phyloP scores from a whole-genome alignment of 2,113 vertebrate species.

The Pardalotus punctatus region DNA sequence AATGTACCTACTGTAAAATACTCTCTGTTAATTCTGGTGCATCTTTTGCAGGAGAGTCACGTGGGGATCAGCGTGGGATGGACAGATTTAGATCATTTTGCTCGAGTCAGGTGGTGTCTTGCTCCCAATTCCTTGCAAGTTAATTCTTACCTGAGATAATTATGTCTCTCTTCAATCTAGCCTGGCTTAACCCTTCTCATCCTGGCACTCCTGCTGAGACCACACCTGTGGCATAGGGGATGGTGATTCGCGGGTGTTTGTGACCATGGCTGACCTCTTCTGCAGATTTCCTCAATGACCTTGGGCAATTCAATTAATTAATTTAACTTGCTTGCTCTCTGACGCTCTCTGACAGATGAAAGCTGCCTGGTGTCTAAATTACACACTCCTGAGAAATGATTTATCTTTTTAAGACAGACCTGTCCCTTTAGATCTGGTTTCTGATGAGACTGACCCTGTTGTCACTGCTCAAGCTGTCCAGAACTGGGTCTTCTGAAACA shows the following conservation, averaged over 20 bases:
- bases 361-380: neutral
- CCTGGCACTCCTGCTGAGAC: rapidly evolving
- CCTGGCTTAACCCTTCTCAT: neutral
- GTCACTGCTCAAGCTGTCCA: rapidly evolving
- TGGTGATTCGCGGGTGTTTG: neutral
- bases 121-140: conserved; percentile 27
- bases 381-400: neutral
- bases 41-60: neutral
- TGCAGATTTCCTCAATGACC: neutral
- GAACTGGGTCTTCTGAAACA: neutral
- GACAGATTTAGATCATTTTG: conserved; percentile 16
- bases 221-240: rapidly evolving
- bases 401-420: neutral
- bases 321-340: neutral
- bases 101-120: conserved; percentile 6
- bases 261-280: neutral
- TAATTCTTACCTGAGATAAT: conserved; percentile 56
- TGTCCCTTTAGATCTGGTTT: neutral
- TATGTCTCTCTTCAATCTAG: neutral
- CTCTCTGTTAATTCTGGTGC: conserved; percentile 59
- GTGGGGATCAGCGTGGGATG: conserved; percentile 10
- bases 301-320: neutral
- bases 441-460: neutral
- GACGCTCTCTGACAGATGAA: neutral
- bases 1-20: conserved; percentile 61